Percentiles rank a stretch among this genome's conserved stretches.
Evolutionary conservation across 2,113 vertebrate species (phyloP).

Genomic region (Pseudolaguvia tuberculata): DNA sequence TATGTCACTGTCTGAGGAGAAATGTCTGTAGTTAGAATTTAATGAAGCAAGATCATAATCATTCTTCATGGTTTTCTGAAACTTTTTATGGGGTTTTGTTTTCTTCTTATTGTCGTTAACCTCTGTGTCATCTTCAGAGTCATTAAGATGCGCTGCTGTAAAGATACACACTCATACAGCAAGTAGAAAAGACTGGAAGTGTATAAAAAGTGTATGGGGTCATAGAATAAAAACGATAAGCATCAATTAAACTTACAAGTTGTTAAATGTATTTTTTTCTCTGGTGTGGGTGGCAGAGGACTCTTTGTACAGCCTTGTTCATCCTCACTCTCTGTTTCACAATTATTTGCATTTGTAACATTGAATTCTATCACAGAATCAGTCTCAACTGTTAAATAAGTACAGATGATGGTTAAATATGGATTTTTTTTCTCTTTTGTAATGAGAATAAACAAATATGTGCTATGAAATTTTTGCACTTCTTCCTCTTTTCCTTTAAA

Average conservation of each 20-base stretch:
- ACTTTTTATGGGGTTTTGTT: slow-evolving; percentile 52
- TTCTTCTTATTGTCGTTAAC: slow-evolving; percentile 48
- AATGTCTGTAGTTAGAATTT: slow-evolving; percentile 68
- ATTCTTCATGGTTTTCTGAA: slow-evolving; percentile 53
- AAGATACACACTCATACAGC: background rate
- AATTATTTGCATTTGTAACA: slow-evolving; percentile 45
- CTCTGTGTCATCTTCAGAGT: slow-evolving; percentile 59
- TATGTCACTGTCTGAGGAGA: slow-evolving; percentile 58
- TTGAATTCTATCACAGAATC: slow-evolving; percentile 46
- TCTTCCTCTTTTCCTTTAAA: slow-evolving; percentile 40
- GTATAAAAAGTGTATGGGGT: background rate
- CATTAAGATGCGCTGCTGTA: slow-evolving; percentile 65
- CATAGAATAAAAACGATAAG: background rate
- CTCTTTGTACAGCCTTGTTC: slow-evolving; percentile 47
- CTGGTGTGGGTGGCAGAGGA: slow-evolving; percentile 43
- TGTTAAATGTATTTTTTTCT: slow-evolving; percentile 58
- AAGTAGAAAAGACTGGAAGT: background rate
- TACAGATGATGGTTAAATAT: background rate
- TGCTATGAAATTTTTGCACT: slow-evolving; percentile 49
- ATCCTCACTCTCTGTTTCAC: slow-evolving; percentile 44
- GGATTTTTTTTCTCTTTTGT: slow-evolving; percentile 26
- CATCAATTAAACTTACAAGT: slow-evolving; percentile 40
- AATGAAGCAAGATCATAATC: slow-evolving; percentile 57
- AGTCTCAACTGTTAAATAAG: slow-evolving; percentile 37
- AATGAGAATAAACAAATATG: background rate